These are phyloP conservation scores for Sesamia nonagrioides DNA, from an alignment of 1,140 invertebrate species.

Conservation along the genomic window DNA sequence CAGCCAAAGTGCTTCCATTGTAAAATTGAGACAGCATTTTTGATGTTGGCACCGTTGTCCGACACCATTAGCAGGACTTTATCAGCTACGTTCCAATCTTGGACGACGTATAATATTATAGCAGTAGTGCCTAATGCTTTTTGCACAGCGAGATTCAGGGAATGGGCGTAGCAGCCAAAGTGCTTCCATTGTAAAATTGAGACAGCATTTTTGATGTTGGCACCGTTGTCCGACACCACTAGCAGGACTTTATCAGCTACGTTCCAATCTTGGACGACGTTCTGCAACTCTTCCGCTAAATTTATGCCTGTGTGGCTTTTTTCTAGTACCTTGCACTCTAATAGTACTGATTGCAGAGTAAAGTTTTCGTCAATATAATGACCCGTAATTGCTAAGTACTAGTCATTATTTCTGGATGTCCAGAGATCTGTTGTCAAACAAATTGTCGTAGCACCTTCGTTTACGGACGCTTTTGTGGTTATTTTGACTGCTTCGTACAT, in stretches of 20 bases:
- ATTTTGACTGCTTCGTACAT: conserved; percentile 27
- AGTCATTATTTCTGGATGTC: conserved; percentile 39
- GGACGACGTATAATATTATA: too few species aligned
- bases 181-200: conserved; percentile 8
- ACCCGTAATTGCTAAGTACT: conserved; percentile 29
- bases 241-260: conserved; percentile 2
- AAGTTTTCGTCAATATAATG: conserved; percentile 23
- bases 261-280: not conserved
- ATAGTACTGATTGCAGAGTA: not conserved
- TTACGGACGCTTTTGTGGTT: not conserved
- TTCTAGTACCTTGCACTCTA: not conserved
- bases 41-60: conserved; percentile 13
- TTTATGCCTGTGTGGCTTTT: not conserved
- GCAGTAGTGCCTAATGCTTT: too few species aligned
- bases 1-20: conserved; percentile 34
- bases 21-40: not conserved
- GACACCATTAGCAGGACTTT: conserved; percentile 13
- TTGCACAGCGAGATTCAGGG: conserved; percentile 19
- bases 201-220: conserved; percentile 19
- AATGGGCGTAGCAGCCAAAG: conserved; percentile 27
- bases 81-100: not conserved
- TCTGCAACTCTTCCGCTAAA: not conserved
- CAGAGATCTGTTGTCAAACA: conserved; percentile 32
- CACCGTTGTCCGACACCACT: conserved; percentile 6
- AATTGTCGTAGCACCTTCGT: not conserved